Percentiles rank a stretch among this genome's conserved stretches.
These are phyloP conservation scores for Squalus acanthias DNA, from an alignment of 2,797 vertebrate genomes.

Conservation along the genomic window DNA sequence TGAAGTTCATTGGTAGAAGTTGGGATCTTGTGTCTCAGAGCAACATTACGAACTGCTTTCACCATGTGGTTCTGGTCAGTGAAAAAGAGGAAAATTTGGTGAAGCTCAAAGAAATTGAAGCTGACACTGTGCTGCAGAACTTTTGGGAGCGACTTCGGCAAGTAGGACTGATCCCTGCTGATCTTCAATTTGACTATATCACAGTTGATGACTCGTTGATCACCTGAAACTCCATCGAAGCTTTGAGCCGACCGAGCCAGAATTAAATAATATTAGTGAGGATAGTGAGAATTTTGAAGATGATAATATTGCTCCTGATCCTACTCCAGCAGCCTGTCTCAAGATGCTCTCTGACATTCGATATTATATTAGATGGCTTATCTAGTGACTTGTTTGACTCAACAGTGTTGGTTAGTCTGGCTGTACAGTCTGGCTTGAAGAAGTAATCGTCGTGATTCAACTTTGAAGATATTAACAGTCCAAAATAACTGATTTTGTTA, in stretches of 20 bases:
- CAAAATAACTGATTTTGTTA: neutral
- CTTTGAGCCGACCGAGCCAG: neutral
- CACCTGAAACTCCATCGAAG: neutral
- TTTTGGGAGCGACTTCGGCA: neutral
- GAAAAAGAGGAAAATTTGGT: too few relatives aligned
- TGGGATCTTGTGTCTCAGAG: neutral
- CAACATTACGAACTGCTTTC: neutral
- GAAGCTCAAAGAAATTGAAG: too few relatives aligned
- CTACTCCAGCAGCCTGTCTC: neutral
- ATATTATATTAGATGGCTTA: neutral
- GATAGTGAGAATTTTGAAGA: neutral
- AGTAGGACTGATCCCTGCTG: neutral
- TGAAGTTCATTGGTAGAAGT: neutral
- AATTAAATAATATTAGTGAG: neutral
- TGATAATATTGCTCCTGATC: neutral
- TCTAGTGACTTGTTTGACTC: neutral
- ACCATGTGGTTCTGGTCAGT: neutral
- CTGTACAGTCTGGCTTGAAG: neutral
- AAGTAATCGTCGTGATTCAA: neutral
- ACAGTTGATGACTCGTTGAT: neutral
- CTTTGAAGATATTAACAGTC: neutral
- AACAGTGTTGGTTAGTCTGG: neutral
- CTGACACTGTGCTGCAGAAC: neutral
- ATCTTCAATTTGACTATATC: neutral
- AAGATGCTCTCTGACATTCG: neutral